Conservation (phyloP, 2,888 invertebrate genomes). For the Lagria hirta region DNA sequence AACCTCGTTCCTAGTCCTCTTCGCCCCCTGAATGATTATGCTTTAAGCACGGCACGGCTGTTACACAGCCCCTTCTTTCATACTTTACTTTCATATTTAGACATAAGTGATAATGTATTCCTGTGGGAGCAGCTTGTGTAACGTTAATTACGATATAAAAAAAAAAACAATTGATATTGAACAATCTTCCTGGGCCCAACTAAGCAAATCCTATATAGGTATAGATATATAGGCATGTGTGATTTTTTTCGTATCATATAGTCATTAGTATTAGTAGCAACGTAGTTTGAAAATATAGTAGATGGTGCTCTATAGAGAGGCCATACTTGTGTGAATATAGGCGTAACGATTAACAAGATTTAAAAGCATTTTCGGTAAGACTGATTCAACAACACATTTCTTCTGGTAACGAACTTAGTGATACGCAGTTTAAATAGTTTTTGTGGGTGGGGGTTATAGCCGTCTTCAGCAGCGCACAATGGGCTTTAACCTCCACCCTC, state of each 20-base stretch:
- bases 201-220: conserved; percentile 52
- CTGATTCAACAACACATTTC: conserved; percentile 56
- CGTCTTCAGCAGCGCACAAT: conserved; percentile 36
- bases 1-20: conserved; percentile 21
- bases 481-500: no score
- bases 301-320: conserved; percentile 32
- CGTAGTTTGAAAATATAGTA: conserved; percentile 34
- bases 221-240: conserved; percentile 53
- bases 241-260: conserved; percentile 54
- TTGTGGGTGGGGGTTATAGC: conserved; percentile 30
- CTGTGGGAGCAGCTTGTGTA: conserved; percentile 48
- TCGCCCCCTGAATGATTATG: conserved; percentile 26
- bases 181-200: conserved; percentile 58
- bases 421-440: conserved; percentile 46
- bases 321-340: conserved; percentile 33
- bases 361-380: conserved; percentile 54
- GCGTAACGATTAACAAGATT: conserved; percentile 27
- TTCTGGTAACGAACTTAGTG: conserved; percentile 54
- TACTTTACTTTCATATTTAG: conserved; percentile 43
- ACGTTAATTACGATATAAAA: conserved; percentile 32
- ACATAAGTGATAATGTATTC: conserved; percentile 44
- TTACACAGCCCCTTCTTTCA: conserved; percentile 21
- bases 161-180: conserved; percentile 43
- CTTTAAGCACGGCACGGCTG: conserved; percentile 49
- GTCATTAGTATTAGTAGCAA: conserved; percentile 52